Evolutionary conservation across 1,140 invertebrate genomes (phyloP).

Genomic region (Cylas formicarius): DNA sequence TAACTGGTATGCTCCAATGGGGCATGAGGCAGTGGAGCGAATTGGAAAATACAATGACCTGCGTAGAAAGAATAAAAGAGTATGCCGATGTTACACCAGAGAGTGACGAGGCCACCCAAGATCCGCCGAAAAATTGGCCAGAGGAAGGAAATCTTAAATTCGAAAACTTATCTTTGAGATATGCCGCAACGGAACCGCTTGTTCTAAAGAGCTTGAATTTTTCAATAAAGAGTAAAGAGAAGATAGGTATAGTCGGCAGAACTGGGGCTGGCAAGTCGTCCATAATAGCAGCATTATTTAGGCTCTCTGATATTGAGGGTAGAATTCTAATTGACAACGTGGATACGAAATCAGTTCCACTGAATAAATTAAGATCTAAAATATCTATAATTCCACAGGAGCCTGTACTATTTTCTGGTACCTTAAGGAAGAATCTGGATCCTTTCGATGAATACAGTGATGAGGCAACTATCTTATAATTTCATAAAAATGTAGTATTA

Average conservation of each 20-base stretch:
- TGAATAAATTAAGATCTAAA: conserved; percentile 61
- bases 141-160: conserved; percentile 24
- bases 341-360: conserved; percentile 54
- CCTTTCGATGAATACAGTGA: conserved; percentile 68
- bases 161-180: conserved; percentile 59
- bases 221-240: conserved; percentile 53
- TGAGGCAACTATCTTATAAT: conserved; percentile 50
- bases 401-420: conserved; percentile 75
- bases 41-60: conserved; percentile 61
- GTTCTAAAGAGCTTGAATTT: conserved; percentile 60
- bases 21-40: conserved; percentile 65
- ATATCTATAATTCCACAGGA: conserved; percentile 82
- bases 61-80: conserved; percentile 52
- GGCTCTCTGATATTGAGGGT: conserved; percentile 60
- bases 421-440: conserved; percentile 76
- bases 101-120: conserved; percentile 29
- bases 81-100: conserved; percentile 32
- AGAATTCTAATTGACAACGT: conserved; percentile 66
- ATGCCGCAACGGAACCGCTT: conserved; percentile 52
- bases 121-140: conserved; percentile 44
- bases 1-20: conserved; percentile 65
- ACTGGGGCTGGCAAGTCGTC: conserved; percentile 68
- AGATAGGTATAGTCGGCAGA: conserved; percentile 42
- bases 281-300: conserved; percentile 63
- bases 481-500: not conserved